Evolutionary conservation across 2,797 vertebrate genomes (phyloP), one percentile per base, ranked within the genome.

Genomic region (Meriones psammophilus): DNA sequence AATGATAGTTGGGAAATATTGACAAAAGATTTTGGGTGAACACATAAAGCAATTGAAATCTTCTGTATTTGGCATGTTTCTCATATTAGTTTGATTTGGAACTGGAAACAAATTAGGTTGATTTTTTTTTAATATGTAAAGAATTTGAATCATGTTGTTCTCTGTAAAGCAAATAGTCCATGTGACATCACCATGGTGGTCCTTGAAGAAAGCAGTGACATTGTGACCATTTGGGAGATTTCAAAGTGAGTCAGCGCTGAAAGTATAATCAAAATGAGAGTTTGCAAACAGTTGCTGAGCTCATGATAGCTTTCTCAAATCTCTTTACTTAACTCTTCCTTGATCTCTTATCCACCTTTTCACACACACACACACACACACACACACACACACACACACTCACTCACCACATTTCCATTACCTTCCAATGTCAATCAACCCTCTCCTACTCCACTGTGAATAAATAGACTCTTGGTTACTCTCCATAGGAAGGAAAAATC

Each of bases 171-270:
- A 85, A 94, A 56, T 2, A 33, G 26, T 33, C 18, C 17, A 56
- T 0, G 20, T n/a, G 36, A 84, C 10, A 30, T 95, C 28, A 36
- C 30, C 24, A 3, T 4, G 7, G n/a, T 1, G 0, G 74, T 78
- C 26, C 22, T 79, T 60, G 71, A 66, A 91, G 30, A 74, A 62
- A 88, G 33, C 26, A 78, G 4, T 88, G 68, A 95, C 86, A 64
- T 80, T 74, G 71, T 74, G 79, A 95, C 4, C 58, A 5, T 92
- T 90, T 74, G 90, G 50, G 88, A 91, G 6, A 96, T 92, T 93
- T 95, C 92, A 87, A 95, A 96, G 69, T 96, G 76, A 86, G 85
- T 96, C 93, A 89, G 94, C 84, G 26, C 71, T 92, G 79, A 93
- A 91, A 85, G 91, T 77, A 86, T 74, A 79, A 92, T 50, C 17